phyloP scores from a whole-genome alignment of 64 coral and sea anemone species.

The Montipora efflorescens region DNA sequence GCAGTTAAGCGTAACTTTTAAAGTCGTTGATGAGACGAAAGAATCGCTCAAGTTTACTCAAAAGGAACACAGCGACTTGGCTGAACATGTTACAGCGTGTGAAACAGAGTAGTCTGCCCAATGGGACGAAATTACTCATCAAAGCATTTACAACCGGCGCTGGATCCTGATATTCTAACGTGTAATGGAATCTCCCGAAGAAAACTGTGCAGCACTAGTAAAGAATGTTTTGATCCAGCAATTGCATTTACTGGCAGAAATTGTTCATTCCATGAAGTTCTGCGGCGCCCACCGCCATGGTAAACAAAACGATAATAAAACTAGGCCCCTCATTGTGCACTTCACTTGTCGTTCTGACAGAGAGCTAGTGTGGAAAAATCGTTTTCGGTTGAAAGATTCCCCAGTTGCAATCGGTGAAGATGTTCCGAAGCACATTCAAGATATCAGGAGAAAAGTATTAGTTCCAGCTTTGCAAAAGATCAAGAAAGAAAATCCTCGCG shows the following conservation, averaged over 20 bases:
- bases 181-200: neutral
- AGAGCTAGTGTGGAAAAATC: conserved; percentile 2
- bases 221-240: neutral
- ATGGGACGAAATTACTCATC: neutral
- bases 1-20: neutral
- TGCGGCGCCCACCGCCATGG: neutral
- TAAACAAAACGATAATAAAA: neutral
- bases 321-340: conserved; percentile 3
- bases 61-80: neutral
- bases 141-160: neutral
- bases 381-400: neutral
- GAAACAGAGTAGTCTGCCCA: neutral
- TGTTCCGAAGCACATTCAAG: neutral
- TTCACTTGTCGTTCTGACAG: neutral
- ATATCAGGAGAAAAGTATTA: conserved; percentile 14
- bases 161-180: neutral
- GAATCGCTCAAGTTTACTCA: neutral
- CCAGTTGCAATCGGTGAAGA: conserved; percentile 3
- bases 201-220: conserved; percentile 9
- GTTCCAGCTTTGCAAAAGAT: neutral
- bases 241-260: neutral
- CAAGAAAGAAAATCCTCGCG: neutral
- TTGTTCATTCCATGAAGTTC: conserved; percentile 1
- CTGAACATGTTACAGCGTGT: neutral
- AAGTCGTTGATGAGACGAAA: neutral